Conservation (phyloP, 2,797 vertebrate genomes). For the Borostomias antarcticus region DNA sequence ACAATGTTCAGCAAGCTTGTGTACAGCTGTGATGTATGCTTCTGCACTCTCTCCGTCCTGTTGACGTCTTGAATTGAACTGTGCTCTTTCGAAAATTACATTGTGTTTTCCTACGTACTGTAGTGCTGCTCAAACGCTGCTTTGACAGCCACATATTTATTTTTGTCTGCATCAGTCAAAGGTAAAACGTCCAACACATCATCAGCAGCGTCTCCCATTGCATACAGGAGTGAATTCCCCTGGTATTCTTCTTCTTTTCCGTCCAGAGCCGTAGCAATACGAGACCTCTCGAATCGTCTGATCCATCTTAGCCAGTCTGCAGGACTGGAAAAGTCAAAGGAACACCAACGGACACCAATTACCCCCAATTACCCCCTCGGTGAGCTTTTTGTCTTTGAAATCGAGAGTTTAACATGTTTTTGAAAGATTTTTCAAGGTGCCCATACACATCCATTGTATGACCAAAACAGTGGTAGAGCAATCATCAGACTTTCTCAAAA, state of each 20-base stretch:
- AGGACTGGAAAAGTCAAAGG: slow-evolving; percentile 30
- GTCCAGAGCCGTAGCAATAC: slow-evolving; percentile 21
- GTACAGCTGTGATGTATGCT: too few species aligned
- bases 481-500: too few species aligned
- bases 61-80: slow-evolving; percentile 32
- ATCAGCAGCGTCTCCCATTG: slow-evolving; percentile 31
- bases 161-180: slow-evolving; percentile 27
- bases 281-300: slow-evolving; percentile 26
- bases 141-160: slow-evolving; percentile 35
- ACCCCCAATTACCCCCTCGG: too few species aligned
- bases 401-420: too few species aligned
- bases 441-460: too few species aligned
- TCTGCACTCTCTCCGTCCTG: slow-evolving; percentile 12
- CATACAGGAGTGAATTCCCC: slow-evolving; percentile 36
- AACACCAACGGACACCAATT: too few species aligned
- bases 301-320: slow-evolving; percentile 30
- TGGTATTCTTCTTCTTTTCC: slow-evolving; percentile 31
- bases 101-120: slow-evolving; percentile 21
- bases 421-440: too few species aligned
- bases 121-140: slow-evolving; percentile 29
- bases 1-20: too few species aligned
- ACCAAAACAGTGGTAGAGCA: too few species aligned
- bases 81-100: slow-evolving; percentile 37
- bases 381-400: too few species aligned
- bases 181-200: slow-evolving; percentile 33